Percentiles rank a stretch among this genome's conserved stretches.
Evolutionary conservation across 2,888 invertebrate species (phyloP).

Genomic region (Sabatieria punctata): DNA sequence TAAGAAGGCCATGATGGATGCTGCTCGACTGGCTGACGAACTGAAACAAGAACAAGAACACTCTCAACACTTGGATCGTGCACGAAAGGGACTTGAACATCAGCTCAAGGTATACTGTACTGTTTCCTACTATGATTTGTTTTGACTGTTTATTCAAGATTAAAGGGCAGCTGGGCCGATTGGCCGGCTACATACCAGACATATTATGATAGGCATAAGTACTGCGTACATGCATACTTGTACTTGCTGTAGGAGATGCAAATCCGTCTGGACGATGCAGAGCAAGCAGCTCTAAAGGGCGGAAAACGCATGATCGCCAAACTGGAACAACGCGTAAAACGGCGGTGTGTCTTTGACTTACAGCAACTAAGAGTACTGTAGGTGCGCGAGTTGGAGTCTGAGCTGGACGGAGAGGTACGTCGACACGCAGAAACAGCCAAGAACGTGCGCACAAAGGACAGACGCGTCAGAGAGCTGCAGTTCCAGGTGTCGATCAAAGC

Average conservation of each 20-base stretch:
- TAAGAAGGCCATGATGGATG: slow-evolving; percentile 96
- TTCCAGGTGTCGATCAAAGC: slow-evolving; percentile 47
- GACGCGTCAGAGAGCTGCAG: slow-evolving; percentile 87
- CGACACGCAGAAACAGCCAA: slow-evolving; percentile 73
- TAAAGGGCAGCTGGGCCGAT: too few relatives aligned
- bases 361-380: too few relatives aligned
- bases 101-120: too few relatives aligned
- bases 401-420: slow-evolving; percentile 90
- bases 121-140: too few relatives aligned
- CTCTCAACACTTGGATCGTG: slow-evolving; percentile 89
- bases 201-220: too few relatives aligned
- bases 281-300: slow-evolving; percentile 87
- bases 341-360: too few relatives aligned
- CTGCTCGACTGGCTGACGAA: slow-evolving; percentile 90
- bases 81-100: slow-evolving; percentile 85
- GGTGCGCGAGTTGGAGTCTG: slow-evolving; percentile 86
- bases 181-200: too few relatives aligned
- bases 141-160: too few relatives aligned
- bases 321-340: slow-evolving; percentile 50
- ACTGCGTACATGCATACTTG: too few relatives aligned
- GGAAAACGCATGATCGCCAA: slow-evolving; percentile 98
- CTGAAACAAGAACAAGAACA: slow-evolving; percentile 95
- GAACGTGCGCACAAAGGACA: slow-evolving; percentile 3
- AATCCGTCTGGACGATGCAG: slow-evolving; percentile 84
- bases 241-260: slow-evolving; percentile 98